These are phyloP conservation scores for Echiichthys vipera DNA, from an alignment of 2,797 vertebrate genomes.

Conservation along the genomic window DNA sequence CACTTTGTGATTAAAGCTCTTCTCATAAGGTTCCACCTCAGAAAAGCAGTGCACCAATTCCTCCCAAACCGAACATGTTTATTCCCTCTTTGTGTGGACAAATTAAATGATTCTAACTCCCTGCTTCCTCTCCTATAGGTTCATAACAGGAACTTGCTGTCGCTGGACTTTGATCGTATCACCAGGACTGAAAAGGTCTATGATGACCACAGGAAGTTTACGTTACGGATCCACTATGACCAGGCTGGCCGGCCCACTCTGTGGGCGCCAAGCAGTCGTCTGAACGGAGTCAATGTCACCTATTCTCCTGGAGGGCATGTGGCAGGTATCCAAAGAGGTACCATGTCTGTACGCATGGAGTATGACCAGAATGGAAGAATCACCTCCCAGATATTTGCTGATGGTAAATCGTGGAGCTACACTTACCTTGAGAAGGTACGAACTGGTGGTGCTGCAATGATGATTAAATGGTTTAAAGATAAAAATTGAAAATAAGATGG, in stretches of 20 bases:
- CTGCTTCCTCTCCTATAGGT: slow-evolving; percentile 82
- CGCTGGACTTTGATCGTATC: slow-evolving; percentile 96
- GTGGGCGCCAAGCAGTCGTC: slow-evolving; percentile 96
- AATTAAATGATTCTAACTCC: slow-evolving; percentile 14
- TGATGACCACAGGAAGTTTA: slow-evolving; percentile 99
- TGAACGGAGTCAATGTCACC: slow-evolving; percentile 97
- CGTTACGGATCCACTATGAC: slow-evolving; percentile 95
- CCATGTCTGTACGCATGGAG: slow-evolving; percentile 98
- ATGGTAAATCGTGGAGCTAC: slow-evolving; percentile 98
- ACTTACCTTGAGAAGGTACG: slow-evolving; percentile 97
- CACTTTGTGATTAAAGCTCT: slow-evolving; percentile 57
- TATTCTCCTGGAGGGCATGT: slow-evolving; percentile 94
- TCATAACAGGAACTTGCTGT: slow-evolving; percentile 97
- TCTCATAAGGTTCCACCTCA: slow-evolving; percentile 46
- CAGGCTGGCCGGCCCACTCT: slow-evolving; percentile 94
- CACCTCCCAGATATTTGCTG: slow-evolving; percentile 95
- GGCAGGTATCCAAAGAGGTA: slow-evolving; percentile 95
- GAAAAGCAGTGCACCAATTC: slow-evolving; percentile 36
- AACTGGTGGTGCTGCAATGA: background rate
- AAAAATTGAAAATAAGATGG: slow-evolving; percentile 17
- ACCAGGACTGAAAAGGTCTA: slow-evolving; percentile 99
- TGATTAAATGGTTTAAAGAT: slow-evolving; percentile 15
- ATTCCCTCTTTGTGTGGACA: slow-evolving; percentile 15
- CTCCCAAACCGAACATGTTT: slow-evolving; percentile 26
- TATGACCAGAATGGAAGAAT: slow-evolving; percentile 95